Base-by-base conservation (phyloP, 2,888 invertebrate species). In the Synergus umbraculus region DNA sequence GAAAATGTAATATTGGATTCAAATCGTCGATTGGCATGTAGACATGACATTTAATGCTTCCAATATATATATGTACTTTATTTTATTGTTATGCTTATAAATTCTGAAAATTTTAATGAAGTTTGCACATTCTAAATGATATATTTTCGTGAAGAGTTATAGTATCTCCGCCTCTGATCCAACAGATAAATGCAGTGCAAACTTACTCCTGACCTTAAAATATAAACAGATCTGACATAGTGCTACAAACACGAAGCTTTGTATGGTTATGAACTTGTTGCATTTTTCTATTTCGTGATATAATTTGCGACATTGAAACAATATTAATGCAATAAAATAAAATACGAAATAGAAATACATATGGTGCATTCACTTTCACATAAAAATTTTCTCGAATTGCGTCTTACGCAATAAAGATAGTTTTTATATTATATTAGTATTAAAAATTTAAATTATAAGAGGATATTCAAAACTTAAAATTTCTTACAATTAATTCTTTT, bases 201-300 rank as follows among this genome's bases (percentile, higher is more conserved):
- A 69, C 49, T 73, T 41, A 73, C 49, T 73, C 73, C 54, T 58
- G 73, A 54, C 18, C 73, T 73, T 41, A 73, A 18, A 49, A 73
- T 73, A 73, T 73, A 73, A 73, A 73, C 73, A 73, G 54, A 73
- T 54, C 54, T 73, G 54, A 73, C 73, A 54, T 54, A 54, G 41
- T 41, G 54, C 41, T 73, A 73, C 54, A 58, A 73, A 73, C 37
- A 12, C n/a, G 41, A 73, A 37, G 73, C 18, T 73, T 73, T 73
- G 41, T 73, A 58, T 18, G 73, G 73, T 41, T 73, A 49, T 73
- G 41, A 73, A 58, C 54, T 58, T 73, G 73, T 18, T 58, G 46
- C 15, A 60, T 10, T 63, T 73, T n/a, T 8, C 41, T 49, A 73
- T 9, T 37, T 58, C 9, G 58, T 37, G 15, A 46, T 73, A 12